phyloP scores from a whole-genome alignment of 2,888 invertebrate species.

The Idaea biselata region DNA sequence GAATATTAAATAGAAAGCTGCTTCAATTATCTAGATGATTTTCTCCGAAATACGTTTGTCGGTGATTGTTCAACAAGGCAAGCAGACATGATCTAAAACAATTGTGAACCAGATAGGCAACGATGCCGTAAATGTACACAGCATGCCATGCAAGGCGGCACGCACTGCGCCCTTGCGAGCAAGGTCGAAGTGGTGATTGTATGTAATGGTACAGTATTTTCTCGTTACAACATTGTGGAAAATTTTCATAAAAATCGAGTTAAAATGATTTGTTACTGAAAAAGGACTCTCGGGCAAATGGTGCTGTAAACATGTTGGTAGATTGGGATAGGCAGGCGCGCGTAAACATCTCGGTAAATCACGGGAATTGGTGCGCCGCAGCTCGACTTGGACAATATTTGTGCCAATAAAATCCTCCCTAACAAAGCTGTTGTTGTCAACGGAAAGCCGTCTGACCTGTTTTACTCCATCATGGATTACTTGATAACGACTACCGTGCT shows the following conservation, averaged over 20 bases:
- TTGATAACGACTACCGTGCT: slow-evolving; percentile 46
- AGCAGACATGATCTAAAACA: slow-evolving; percentile 9
- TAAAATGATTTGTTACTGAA: slow-evolving; percentile 63
- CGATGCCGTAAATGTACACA: slow-evolving; percentile 22
- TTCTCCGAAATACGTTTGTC: neutral
- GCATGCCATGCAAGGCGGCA: slow-evolving; percentile 24
- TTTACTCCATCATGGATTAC: slow-evolving; percentile 62
- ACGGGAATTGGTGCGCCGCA: slow-evolving; percentile 64
- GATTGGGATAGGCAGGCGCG: slow-evolving; percentile 61
- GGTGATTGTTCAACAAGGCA: neutral
- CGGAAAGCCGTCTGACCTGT: slow-evolving; percentile 68
- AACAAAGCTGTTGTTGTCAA: slow-evolving; percentile 78
- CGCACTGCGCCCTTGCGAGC: slow-evolving; percentile 26
- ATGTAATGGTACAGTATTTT: slow-evolving; percentile 18
- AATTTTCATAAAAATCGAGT: slow-evolving; percentile 60
- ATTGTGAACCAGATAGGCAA: slow-evolving; percentile 24
- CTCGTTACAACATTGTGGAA: slow-evolving; percentile 28
- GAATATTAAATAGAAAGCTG: slow-evolving; percentile 9
- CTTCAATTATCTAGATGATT: slow-evolving; percentile 13
- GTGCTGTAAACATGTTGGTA: slow-evolving; percentile 67
- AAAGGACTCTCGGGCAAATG: slow-evolving; percentile 62
- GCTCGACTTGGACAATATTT: slow-evolving; percentile 75
- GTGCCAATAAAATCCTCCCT: slow-evolving; percentile 76
- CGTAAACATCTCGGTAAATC: slow-evolving; percentile 78
- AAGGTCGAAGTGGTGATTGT: slow-evolving; percentile 24